Evolutionary conservation across 1,140 invertebrate species (phyloP).

Genomic region (Bombus consobrinus): DNA sequence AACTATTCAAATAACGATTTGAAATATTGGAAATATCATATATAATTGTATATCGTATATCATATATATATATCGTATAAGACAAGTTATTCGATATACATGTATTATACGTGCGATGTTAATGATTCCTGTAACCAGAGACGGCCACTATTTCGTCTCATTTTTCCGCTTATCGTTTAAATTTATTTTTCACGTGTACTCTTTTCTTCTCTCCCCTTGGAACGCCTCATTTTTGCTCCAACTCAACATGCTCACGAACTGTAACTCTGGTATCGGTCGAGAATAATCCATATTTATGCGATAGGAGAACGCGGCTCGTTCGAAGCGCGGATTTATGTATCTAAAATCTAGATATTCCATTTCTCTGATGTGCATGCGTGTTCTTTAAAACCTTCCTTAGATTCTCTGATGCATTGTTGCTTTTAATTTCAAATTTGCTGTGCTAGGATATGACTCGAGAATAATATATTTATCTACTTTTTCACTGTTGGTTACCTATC

Average conservation of each 20-base stretch:
- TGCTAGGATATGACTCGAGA: not conserved
- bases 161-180: too few relatives aligned
- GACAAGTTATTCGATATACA: not conserved
- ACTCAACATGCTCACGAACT: conserved; percentile 14
- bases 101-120: not conserved
- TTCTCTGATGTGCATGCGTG: not conserved
- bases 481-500: too few relatives aligned
- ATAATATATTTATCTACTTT: too few relatives aligned
- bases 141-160: not conserved
- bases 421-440: not conserved
- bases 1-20: not conserved
- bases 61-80: too few relatives aligned
- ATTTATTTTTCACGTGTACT: not conserved
- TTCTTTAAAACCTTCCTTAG: not conserved
- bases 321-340: not conserved
- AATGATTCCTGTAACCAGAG: not conserved
- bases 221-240: not conserved
- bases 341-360: conserved; percentile 1
- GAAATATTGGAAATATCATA: not conserved
- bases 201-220: not conserved
- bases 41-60: too few relatives aligned
- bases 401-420: not conserved
- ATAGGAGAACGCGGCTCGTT: conserved; percentile 21
- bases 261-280: conserved; percentile 11
- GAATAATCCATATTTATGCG: conserved; percentile 22